A percentile compares a stretch with the other conserved stretches of the same genome.
Conservation (phyloP, 1,140 invertebrate genomes). For the Xylocopa sonorina region DNA sequence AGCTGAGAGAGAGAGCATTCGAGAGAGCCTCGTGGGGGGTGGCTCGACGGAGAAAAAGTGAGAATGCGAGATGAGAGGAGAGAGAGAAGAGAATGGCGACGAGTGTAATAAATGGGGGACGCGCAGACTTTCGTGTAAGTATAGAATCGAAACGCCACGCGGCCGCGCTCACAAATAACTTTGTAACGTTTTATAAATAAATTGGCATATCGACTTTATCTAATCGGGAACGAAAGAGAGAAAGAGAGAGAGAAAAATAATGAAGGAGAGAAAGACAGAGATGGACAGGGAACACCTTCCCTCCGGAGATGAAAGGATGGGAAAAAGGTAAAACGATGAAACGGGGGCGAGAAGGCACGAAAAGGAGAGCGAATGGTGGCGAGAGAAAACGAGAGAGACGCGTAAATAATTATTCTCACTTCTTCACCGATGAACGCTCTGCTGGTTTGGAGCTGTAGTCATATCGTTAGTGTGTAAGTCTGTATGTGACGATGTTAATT, state of each 20-base stretch:
- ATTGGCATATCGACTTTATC: constrained; percentile 79
- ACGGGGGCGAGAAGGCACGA: neutral
- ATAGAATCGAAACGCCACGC: constrained; percentile 32
- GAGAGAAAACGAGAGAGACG: constrained; percentile 52
- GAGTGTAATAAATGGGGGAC: constrained; percentile 7
- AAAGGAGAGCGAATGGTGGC: constrained; percentile 1
- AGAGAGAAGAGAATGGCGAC: neutral
- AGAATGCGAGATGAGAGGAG: too few relatives aligned
- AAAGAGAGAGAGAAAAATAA: neutral
- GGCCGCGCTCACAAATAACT: constrained; percentile 63
- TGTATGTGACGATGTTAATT: constrained; percentile 81
- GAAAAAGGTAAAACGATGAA: neutral
- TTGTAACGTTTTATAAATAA: constrained; percentile 77
- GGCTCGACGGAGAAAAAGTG: neutral
- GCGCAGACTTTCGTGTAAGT: constrained; percentile 20
- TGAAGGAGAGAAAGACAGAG: neutral
- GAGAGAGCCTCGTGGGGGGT: neutral
- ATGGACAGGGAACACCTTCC: too few relatives aligned
- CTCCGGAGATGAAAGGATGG: constrained; percentile 1
- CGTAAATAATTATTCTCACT: constrained; percentile 74
- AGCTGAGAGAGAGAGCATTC: constrained; percentile 3
- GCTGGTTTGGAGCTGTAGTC: constrained; percentile 81
- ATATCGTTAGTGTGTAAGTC: constrained; percentile 81
- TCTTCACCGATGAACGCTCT: constrained; percentile 79
- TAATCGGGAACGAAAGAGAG: constrained; percentile 36